Conservation (phyloP, 1,140 invertebrate genomes). For the Diuraphis noxia region DNA sequence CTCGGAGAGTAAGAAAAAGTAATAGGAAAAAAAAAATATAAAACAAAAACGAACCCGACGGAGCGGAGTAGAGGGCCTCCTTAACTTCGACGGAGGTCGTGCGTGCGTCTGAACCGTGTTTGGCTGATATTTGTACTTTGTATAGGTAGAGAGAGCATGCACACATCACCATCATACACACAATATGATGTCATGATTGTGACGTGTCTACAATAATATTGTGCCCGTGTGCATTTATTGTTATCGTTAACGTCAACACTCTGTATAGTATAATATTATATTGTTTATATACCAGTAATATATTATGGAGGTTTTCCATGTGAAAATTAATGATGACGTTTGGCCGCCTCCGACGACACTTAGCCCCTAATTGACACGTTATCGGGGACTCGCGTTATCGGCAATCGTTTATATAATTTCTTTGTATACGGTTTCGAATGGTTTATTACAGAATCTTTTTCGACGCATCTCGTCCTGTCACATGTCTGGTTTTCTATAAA, state of each 20-base stretch:
- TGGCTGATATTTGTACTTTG: neutral
- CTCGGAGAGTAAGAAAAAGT: neutral
- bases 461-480: neutral
- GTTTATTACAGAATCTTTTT: neutral
- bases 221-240: neutral
- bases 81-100: neutral
- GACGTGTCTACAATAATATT: neutral
- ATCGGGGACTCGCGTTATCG: neutral
- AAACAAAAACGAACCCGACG: neutral
- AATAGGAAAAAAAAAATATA: neutral
- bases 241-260: neutral
- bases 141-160: neutral
- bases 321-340: constrained; percentile 6
- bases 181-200: neutral
- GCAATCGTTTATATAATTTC: neutral
- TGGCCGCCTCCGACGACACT: neutral
- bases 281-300: neutral
- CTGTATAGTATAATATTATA: neutral
- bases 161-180: neutral
- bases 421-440: neutral
- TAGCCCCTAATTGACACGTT: neutral
- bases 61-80: neutral
- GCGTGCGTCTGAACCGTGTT: neutral
- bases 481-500: neutral
- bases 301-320: neutral